Base-by-base conservation (phyloP, 1,140 invertebrate species). In the Danaus melanippus region DNA sequence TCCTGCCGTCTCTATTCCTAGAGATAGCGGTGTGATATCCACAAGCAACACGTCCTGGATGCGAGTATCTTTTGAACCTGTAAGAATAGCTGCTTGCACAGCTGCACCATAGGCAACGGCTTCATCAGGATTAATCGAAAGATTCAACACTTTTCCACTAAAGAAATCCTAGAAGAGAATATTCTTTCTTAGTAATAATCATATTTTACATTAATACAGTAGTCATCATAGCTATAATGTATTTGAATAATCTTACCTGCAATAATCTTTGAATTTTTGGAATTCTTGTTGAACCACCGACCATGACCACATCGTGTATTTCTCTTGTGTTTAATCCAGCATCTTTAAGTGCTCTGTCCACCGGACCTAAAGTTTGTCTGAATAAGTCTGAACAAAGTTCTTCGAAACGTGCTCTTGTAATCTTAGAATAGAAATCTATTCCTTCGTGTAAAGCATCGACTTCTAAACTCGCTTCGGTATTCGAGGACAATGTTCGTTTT, bases 371-470 rank as follows among this genome's bases (percentile, higher is more conserved):
- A 0, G 93, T 94, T 1, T 76, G 84, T 46, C 90, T 83, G 76
- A 93, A 93, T 41, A 97, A 88, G 87, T 97, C 96, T 62, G 93
- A 92, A 74, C 93, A 94, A 9, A 98, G 80, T 79, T 97, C 95
- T 85, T 97, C 95, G 75, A 96, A 96, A 45, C 93, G 88, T 1
- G 95, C 95, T 64, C 95, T 89, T 9, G 93, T 93, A 12, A 97
- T 92, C 73, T 92, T 94, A 0, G 94, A 93, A 83, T 96, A 96
- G 76, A 96, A 96, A 75, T 97, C 96, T 32, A 93, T 89, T 9
- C 93, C 93, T 57, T 94, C 92, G 59, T 91, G 90, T n/a, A 94
- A 72, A 3, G 93, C 92, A 76, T 94, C 92, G 45, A 94, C 92
- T 86, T 94, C 92, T 58, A 95, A 72, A 66, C 89, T 93, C 1